Evolutionary conservation across 2,113 vertebrate species (phyloP).

Genomic region (Corythornis madagascariensis): DNA sequence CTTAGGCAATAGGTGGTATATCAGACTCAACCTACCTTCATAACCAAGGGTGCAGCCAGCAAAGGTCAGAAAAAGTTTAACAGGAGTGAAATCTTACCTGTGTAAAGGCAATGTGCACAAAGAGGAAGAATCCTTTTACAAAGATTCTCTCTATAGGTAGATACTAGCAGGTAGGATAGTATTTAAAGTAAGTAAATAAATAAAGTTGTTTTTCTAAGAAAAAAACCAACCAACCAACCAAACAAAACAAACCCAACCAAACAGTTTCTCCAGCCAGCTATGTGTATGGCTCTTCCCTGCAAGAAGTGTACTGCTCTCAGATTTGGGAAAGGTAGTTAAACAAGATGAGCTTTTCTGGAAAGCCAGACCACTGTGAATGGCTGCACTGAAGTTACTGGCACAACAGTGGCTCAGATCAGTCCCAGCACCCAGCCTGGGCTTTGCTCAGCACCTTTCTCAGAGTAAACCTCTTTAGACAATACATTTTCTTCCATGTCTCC

Average conservation of each 20-base stretch:
- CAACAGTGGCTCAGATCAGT: background rate
- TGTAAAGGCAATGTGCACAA: background rate
- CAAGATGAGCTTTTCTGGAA: background rate
- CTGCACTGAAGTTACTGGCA: background rate
- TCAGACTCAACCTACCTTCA: background rate
- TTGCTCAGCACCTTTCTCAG: background rate
- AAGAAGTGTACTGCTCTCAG: background rate
- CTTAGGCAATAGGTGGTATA: background rate
- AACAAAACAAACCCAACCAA: background rate
- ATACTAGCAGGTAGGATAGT: background rate
- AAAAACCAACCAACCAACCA: no score
- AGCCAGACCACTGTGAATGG: background rate
- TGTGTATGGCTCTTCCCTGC: background rate
- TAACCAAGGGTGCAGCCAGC: background rate
- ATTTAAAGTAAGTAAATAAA: background rate
- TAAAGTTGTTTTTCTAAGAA: background rate
- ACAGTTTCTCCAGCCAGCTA: background rate
- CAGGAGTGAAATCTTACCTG: background rate
- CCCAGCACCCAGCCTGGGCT: background rate
- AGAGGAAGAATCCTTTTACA: background rate
- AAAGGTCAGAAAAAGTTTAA: background rate
- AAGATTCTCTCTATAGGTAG: background rate
- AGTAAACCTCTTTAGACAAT: background rate
- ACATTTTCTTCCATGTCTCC: background rate
- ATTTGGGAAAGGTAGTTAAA: background rate